Percentiles rank a stretch among this genome's conserved stretches.
Evolutionary conservation across 2,888 invertebrate genomes (phyloP).

Genomic region (Chloromyia formosa): DNA sequence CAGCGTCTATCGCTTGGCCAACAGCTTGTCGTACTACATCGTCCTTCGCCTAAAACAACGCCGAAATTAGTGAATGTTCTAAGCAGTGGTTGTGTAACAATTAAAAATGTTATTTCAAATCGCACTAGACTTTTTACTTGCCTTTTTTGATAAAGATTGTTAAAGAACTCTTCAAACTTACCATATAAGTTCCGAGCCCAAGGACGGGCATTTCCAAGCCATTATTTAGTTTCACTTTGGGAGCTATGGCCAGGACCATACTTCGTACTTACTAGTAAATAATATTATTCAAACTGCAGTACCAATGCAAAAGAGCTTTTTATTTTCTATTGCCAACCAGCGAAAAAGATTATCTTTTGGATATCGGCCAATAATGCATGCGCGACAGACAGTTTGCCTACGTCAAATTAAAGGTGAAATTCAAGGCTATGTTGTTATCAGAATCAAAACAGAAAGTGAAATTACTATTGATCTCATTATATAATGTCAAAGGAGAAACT

Average conservation of each 20-base stretch:
- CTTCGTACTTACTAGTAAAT: not conserved
- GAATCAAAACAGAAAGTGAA: too few species aligned
- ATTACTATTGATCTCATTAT: too few species aligned
- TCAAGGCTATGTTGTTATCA: too few species aligned
- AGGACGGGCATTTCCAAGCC: slow-evolving; percentile 59
- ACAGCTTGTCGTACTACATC: slow-evolving; percentile 73
- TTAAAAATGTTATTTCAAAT: not conserved
- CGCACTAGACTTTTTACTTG: not conserved
- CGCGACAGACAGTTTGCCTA: not conserved
- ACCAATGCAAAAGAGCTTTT: not conserved
- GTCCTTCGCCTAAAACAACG: slow-evolving; percentile 68
- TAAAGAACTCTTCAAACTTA: slow-evolving; percentile 48
- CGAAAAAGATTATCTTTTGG: not conserved
- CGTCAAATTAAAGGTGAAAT: not conserved
- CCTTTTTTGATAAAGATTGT: not conserved
- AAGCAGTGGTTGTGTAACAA: not conserved
- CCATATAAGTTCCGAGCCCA: slow-evolving; percentile 61
- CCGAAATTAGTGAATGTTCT: not conserved
- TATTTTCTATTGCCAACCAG: not conserved
- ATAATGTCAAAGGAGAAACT: too few species aligned
- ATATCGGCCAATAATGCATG: not conserved
- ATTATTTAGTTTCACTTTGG: slow-evolving; percentile 58
- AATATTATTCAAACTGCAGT: not conserved
- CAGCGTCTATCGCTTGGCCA: slow-evolving; percentile 76
- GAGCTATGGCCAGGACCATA: slow-evolving; percentile 20